Evolutionary conservation across 2,113 vertebrate genomes (phyloP), one percentile per base, ranked within the genome.

Genomic region (Megaceryle maxima): DNA sequence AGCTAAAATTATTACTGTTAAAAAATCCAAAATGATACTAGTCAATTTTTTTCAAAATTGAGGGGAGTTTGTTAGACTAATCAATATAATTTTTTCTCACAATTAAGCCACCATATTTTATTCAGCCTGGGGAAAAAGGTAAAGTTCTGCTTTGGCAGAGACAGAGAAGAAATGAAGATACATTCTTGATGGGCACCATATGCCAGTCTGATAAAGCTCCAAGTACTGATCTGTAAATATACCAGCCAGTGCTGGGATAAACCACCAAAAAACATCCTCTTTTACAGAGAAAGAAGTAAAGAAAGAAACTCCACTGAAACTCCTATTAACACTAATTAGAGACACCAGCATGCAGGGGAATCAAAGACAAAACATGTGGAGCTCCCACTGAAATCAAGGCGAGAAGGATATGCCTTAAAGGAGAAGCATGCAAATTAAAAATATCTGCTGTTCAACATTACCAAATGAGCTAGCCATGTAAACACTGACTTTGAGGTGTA

Each of bases 321-420:
- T 76, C 41, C 37, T 73, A 21, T 80, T 96, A 93, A 88, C 44
- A 51, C 79, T 96, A 96, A 94, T 92, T 84, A 94, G 81, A 94
- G 28, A 67, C 85, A 78, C 59, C 91, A 96, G 91, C 82, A 80
- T 94, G 84, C 55, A 90, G 19, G 6, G 0, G n/a, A 95, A 96
- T 94, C 90, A 95, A 96, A 96, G 84, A 75, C 63, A 91, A 94
- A 95, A 92, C 69, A 81, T 78, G 77, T 57, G 39, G 81, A 92
- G 73, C 89, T 89, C 84, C 66, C 63, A 83, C 62, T 79, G 69
- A 92, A 94, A 80, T 74, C 51, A 81, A 56, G 43, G 73, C 39
- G 82, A 90, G 80, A 95, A 84, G 63, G 20, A 13, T 69, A 91
- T 69, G 50, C 57, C 78, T 91, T 91, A 91, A 95, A 95, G 67